Evolutionary conservation across 2,113 vertebrate species (phyloP).

Genomic region (Passerina amoena): DNA sequence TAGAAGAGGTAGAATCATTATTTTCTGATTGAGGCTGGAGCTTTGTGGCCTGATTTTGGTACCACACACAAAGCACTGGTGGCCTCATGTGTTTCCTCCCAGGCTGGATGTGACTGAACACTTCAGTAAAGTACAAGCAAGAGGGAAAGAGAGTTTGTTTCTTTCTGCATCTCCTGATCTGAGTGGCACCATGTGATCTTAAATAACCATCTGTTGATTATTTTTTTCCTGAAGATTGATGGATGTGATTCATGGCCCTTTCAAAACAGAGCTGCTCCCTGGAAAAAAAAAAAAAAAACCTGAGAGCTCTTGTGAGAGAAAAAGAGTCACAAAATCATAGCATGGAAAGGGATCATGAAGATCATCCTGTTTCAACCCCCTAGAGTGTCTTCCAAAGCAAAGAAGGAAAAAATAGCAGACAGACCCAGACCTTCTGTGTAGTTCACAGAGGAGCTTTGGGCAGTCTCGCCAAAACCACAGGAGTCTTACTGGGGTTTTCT

Average conservation of each 20-base stretch:
- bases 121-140: not conserved
- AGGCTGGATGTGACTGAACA: not conserved
- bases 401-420: not conserved
- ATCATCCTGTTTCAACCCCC: not conserved
- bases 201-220: constrained; percentile 34
- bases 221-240: constrained; percentile 8
- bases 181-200: not conserved
- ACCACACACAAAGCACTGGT: not conserved
- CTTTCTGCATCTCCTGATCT: not conserved
- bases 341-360: not conserved
- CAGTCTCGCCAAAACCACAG: not conserved
- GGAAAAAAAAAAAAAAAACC: not conserved
- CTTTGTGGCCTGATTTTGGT: not conserved
- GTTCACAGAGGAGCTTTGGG: not conserved
- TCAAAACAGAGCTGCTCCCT: constrained; percentile 4
- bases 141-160: not conserved
- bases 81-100: not conserved
- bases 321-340: not conserved
- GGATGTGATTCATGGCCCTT: constrained; percentile 11
- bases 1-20: not conserved
- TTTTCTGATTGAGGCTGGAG: not conserved
- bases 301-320: not conserved
- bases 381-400: not conserved
- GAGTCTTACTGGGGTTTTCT: not conserved
- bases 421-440: not conserved